Base-by-base conservation (phyloP, 92 coral and sea anemone species). In the Phenganax stokvisi region DNA sequence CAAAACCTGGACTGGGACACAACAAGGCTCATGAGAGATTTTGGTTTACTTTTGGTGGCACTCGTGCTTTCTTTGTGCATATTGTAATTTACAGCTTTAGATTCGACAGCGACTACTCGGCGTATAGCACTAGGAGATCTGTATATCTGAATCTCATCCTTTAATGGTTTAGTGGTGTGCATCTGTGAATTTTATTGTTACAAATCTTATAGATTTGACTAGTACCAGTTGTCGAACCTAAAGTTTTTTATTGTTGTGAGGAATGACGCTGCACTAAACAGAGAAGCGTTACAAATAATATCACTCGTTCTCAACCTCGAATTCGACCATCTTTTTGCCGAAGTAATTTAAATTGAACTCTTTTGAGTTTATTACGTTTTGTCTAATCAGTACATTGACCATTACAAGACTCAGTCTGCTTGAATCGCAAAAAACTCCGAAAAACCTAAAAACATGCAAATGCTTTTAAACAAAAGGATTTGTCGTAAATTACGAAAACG, bases 141-240 rank as follows among this genome's bases (percentile, higher is more conserved):
- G 67, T 6, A 1, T 25, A 61, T 0, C n/a, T 17, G 25, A 17
- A 61, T 61, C 7, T 7, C n/a, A 61, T 61, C 27, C 27, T 61
- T 4, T 17, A 12, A 8, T 61, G 8, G 25, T 12, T 15, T 61
- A 17, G 25, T 61, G n/a, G 25, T 17, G 8, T 61, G 47, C 70
- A 20, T 12, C 12, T 0, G 9, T 6, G 7, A 64, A 20, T 28
- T 20, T 20, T 20, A 8, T 6, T 12, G 30, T 64, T 30, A 59
- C 12, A 25, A 59, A 59, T 64, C 70, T 28, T 5, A 37, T 17
- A 17, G 17, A 61, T 61, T 15, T 28, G 27, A 64, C 10, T 64
- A 10, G 70, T 64, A 64, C 47, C 30, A 20, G 70, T 64, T 64
- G 17, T 64, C 70, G 30, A 64, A 64, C 30, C 70, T 64, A 64